These are phyloP conservation scores for Xyrauchen texanus DNA, from an alignment of 2,113 vertebrate genomes.

Conservation along the genomic window DNA sequence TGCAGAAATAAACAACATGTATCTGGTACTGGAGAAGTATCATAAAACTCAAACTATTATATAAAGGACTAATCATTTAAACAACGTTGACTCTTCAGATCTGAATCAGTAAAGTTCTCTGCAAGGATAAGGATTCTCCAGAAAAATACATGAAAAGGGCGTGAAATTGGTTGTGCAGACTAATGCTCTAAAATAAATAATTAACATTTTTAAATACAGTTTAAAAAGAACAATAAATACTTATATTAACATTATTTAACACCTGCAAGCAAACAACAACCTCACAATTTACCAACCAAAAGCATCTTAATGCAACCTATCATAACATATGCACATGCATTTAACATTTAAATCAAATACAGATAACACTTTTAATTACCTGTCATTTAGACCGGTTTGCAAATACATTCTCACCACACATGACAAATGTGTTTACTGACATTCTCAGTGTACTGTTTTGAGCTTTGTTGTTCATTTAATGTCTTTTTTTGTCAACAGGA, in stretches of 20 bases:
- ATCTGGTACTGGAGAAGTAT: too few relatives aligned
- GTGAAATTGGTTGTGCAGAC: neutral
- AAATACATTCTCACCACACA: too few relatives aligned
- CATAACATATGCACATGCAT: neutral
- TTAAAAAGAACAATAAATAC: neutral
- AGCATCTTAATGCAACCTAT: neutral
- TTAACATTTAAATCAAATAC: neutral
- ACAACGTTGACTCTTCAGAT: too few relatives aligned
- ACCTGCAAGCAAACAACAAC: neutral
- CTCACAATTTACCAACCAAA: neutral
- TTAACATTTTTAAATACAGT: neutral
- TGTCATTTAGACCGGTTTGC: too few relatives aligned
- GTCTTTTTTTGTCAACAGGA: too few relatives aligned
- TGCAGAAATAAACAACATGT: slow-evolving; percentile 36
- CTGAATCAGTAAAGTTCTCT: too few relatives aligned
- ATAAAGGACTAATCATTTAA: too few relatives aligned
- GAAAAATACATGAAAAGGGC: slow-evolving; percentile 7
- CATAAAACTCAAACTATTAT: too few relatives aligned
- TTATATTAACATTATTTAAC: slow-evolving; percentile 8
- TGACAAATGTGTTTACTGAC: neutral
- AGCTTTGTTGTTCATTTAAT: too few relatives aligned
- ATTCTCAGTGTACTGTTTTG: neutral
- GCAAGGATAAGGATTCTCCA: too few relatives aligned
- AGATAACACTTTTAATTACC: slow-evolving; percentile 4
- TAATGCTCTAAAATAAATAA: slow-evolving; percentile 2